phyloP scores from a whole-genome alignment of 2,113 vertebrate genomes.

The Etia nguti region DNA sequence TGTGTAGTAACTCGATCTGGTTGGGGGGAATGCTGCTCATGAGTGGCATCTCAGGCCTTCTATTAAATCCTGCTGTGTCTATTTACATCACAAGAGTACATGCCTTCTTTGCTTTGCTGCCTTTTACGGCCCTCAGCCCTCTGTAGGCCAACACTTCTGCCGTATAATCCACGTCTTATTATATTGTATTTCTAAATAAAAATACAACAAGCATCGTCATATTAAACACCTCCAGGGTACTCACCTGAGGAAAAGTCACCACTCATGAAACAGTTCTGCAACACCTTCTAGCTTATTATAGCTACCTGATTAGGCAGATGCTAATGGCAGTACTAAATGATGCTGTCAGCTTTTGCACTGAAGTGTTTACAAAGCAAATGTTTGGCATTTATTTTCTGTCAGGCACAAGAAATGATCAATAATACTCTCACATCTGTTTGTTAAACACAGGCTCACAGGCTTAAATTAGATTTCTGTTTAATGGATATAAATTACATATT shows the following conservation, averaged over 20 bases:
- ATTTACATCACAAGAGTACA: slow-evolving; percentile 45
- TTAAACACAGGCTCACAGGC: not conserved
- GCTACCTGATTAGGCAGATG: not conserved
- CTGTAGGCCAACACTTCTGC: not conserved
- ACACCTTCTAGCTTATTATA: rapidly evolving
- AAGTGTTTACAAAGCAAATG: not conserved
- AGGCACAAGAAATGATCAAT: not conserved
- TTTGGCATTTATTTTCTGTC: not conserved
- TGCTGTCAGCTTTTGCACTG: not conserved
- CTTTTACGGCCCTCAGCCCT: not conserved
- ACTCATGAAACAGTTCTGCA: not conserved
- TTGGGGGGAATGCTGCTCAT: slow-evolving; percentile 44
- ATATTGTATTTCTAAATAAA: not conserved
- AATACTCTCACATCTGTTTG: not conserved
- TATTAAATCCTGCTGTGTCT: slow-evolving; percentile 45
- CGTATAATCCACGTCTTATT: not conserved
- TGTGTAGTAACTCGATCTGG: slow-evolving; percentile 26
- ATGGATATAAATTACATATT: too few species aligned
- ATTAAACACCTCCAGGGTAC: not conserved
- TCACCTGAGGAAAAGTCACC: not conserved
- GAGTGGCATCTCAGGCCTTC: slow-evolving; percentile 47
- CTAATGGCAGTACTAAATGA: not conserved
- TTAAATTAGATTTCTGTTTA: not conserved
- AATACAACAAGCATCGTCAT: not conserved
- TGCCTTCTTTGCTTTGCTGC: not conserved